Base-by-base conservation (phyloP, 2,888 invertebrate genomes). In the Ditula angustiorana region DNA sequence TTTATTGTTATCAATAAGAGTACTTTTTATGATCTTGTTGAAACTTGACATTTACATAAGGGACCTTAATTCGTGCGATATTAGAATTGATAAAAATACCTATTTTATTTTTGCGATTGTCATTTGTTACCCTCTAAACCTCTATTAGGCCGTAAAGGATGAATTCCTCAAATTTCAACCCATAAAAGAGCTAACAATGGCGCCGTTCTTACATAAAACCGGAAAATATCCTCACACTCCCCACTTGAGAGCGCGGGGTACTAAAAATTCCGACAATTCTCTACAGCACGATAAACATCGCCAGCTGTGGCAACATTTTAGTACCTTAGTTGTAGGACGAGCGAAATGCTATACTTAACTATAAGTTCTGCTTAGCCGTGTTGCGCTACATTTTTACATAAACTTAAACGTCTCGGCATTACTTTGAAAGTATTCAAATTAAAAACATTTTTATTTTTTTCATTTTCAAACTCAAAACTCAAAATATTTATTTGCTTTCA, bases 111-210 rank as follows among this genome's bases (percentile, higher is more conserved):
- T 10, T 2, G 16, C n/a, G 23, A n/a, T 58, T 37, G 26, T 26
- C 47, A 52, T 60, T 50, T 60, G 52, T 30, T 23, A 44, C 52
- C 49, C 10, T 8, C 33, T 21, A 8, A 44, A 46, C 19, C 37
- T 26, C 49, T 24, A 33, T 52, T 23, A 41, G 21, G 30, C 16
- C 19, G 26, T 37, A 41, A 11, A 28, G 56, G 11, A 61, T 44
- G 44, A 52, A 61, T 53, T 53, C 61, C 21, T 50, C 16, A 46
- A 61, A 60, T 41, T 30, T 16, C 57, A 47, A 26, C 23, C 61
- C 44, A 53, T 46, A 53, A 44, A 53, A 61, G 16, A 4, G 53
- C 44, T 53, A 53, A 61, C 61, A 61, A 61, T 33, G 61, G 46
- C 23, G 23, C 52, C 30, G 30, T 26, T 28, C 37, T 23, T 35